Conservation (phyloP, 2,888 invertebrate species). For the Agrypnus murinus region DNA sequence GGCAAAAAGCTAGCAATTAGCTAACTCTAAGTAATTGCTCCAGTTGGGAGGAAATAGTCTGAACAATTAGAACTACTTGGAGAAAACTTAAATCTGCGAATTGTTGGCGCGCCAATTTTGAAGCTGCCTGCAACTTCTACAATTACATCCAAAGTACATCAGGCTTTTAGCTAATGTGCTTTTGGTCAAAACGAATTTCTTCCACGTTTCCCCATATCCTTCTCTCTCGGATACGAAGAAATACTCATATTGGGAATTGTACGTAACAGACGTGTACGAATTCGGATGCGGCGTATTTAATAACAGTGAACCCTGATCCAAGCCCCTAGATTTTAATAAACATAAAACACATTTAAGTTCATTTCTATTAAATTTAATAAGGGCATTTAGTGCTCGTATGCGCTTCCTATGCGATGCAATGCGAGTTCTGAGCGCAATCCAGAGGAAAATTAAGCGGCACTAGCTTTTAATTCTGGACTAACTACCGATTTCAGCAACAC, state of each 20-base stretch:
- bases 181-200: constrained; percentile 38
- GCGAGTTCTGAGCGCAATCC: constrained; percentile 8
- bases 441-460: constrained; percentile 46
- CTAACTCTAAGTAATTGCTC: constrained; percentile 28
- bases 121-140: constrained; percentile 49
- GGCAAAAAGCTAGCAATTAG: constrained; percentile 34
- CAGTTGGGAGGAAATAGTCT: constrained; percentile 34
- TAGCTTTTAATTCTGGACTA: constrained; percentile 43
- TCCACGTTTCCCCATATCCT: constrained; percentile 31
- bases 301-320: constrained; percentile 40
- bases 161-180: constrained; percentile 50
- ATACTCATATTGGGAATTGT: not conserved
- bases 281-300: constrained; percentile 33
- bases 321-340: constrained; percentile 58
- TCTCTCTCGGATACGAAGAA: constrained; percentile 27
- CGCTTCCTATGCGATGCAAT: constrained; percentile 41
- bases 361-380: constrained; percentile 64
- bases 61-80: constrained; percentile 42
- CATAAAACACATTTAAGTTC: constrained; percentile 62
- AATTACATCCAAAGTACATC: constrained; percentile 51
- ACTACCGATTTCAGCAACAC: constrained; percentile 45
- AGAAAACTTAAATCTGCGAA: constrained; percentile 50
- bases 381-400: constrained; percentile 54
- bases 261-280: constrained; percentile 19
- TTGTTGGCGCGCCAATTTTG: constrained; percentile 50